A percentile compares a stretch with the other conserved stretches of the same genome.
phyloP scores from a whole-genome alignment of 2,888 invertebrate genomes.

The Parnassius smintheus region DNA sequence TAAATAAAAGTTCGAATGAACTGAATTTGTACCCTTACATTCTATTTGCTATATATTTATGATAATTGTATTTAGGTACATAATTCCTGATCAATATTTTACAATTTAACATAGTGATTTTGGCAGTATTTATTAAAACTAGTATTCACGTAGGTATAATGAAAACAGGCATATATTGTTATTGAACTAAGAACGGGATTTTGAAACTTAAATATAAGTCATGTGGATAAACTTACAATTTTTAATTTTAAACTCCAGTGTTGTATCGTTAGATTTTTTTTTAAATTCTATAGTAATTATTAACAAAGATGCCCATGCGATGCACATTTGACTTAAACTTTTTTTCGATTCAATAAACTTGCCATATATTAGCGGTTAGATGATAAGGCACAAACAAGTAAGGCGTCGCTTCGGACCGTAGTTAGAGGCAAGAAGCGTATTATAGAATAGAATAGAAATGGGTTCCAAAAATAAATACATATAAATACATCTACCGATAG shows the following conservation, averaged over 20 bases:
- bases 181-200: too few relatives aligned
- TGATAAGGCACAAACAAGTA: constrained; percentile 16
- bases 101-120: background rate
- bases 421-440: constrained; percentile 56
- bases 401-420: constrained; percentile 1
- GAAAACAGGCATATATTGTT: too few relatives aligned
- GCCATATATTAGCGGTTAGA: constrained; percentile 11
- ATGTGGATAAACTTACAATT: too few relatives aligned
- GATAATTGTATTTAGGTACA: too few relatives aligned
- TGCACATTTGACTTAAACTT: constrained; percentile 8
- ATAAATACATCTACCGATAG: constrained; percentile 59
- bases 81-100: background rate
- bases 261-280: background rate
- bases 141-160: background rate
- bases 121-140: background rate
- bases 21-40: too few relatives aligned
- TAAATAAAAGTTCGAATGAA: too few relatives aligned
- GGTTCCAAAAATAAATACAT: constrained; percentile 53
- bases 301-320: background rate
- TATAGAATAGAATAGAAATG: constrained; percentile 45
- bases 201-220: too few relatives aligned
- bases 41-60: too few relatives aligned
- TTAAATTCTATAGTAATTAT: background rate
- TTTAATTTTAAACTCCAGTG: background rate
- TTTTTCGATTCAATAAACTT: constrained; percentile 11